Evolutionary conservation across 1,140 invertebrate species (phyloP).

Genomic region (Camponotus floridanus): DNA sequence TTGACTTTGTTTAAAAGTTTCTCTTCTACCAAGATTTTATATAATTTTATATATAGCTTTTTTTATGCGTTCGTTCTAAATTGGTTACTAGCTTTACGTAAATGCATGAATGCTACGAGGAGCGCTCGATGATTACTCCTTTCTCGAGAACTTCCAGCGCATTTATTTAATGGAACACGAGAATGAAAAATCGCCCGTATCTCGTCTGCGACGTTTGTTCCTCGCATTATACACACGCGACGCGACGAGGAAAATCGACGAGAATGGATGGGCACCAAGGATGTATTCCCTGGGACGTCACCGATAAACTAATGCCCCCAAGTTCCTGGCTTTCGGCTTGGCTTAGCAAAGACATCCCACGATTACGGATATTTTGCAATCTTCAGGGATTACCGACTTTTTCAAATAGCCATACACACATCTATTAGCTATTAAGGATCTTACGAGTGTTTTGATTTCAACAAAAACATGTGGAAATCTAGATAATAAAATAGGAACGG

Average conservation of each 20-base stretch:
- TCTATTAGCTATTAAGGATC: background rate
- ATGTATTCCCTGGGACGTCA: background rate
- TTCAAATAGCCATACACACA: background rate
- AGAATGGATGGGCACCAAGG: slow-evolving; percentile 34
- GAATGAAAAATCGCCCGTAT: slow-evolving; percentile 70
- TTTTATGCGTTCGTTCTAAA: background rate
- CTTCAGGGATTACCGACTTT: background rate
- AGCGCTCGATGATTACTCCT: slow-evolving; percentile 1
- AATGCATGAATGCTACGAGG: background rate
- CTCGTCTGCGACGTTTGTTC: slow-evolving; percentile 60
- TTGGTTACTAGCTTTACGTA: slow-evolving; percentile 13
- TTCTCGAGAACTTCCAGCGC: slow-evolving; percentile 65
- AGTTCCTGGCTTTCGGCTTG: slow-evolving; percentile 25
- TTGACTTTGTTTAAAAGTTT: background rate
- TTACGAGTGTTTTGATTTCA: background rate
- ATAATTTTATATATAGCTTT: background rate
- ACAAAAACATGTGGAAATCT: too few species aligned
- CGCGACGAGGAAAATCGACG: slow-evolving; percentile 36
- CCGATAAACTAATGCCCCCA: slow-evolving; percentile 43
- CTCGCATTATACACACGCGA: slow-evolving; percentile 57
- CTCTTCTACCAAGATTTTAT: background rate
- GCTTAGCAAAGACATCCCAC: background rate
- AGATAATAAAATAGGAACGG: background rate
- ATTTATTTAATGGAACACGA: slow-evolving; percentile 75
- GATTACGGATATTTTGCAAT: background rate